Conservation (phyloP, 1,140 invertebrate species). For the Macrosteles quadrilineatus region DNA sequence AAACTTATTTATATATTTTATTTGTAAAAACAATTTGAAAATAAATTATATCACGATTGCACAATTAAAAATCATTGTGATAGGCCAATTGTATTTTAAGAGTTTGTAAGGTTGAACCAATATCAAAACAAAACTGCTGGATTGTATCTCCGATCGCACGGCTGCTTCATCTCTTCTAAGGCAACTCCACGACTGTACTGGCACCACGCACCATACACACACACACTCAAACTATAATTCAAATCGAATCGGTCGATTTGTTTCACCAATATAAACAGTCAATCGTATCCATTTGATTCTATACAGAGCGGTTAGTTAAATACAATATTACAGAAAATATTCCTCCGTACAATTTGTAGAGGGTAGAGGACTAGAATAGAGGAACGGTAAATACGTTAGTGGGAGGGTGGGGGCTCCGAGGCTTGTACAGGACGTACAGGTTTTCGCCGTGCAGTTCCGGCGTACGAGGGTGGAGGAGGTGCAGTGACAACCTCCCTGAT, state of each 20-base stretch:
- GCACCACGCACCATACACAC: conserved; percentile 9
- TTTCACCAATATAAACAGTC: conserved; percentile 26
- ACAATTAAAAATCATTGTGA: neutral
- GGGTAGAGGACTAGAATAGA: conserved; percentile 33
- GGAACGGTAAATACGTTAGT: conserved; percentile 47
- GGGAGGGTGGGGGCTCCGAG: conserved; percentile 57
- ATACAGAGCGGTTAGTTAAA: conserved; percentile 29
- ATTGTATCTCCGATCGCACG: neutral
- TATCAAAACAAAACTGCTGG: conserved; percentile 9
- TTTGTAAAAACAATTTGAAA: neutral
- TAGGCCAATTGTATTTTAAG: no score
- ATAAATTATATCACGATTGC: conserved; percentile 1
- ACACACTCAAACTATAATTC: neutral
- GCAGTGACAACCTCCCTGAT: conserved; percentile 37
- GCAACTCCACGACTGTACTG: conserved; percentile 9
- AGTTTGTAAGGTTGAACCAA: neutral
- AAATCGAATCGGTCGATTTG: neutral
- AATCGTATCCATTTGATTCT: conserved; percentile 14
- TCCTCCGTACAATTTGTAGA: conserved; percentile 22
- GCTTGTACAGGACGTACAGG: conserved; percentile 56
- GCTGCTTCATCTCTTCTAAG: neutral
- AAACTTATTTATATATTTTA: neutral
- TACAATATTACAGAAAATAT: conserved; percentile 29
- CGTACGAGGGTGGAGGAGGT: conserved; percentile 30
- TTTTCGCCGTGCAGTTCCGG: conserved; percentile 51